Conservation (phyloP, 2,113 vertebrate genomes). For the Microcebus tavaratra region DNA sequence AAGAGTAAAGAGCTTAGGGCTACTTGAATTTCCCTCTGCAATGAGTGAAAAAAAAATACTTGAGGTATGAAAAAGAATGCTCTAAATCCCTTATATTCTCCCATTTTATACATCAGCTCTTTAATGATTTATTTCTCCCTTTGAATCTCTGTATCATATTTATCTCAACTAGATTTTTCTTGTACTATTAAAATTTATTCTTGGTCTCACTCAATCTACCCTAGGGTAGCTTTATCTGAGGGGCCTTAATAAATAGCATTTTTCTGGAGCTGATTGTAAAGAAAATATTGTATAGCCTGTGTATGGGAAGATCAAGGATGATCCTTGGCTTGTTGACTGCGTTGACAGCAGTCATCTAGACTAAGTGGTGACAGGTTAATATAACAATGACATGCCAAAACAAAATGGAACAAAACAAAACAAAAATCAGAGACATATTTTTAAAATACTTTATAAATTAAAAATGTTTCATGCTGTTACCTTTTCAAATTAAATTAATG, state of each 20-base stretch:
- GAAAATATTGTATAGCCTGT: not conserved
- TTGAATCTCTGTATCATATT: not conserved
- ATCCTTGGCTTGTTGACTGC: not conserved
- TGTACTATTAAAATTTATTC: not conserved
- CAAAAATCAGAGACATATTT: not conserved
- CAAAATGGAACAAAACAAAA: conserved; percentile 7
- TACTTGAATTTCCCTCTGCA: not conserved
- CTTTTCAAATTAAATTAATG: conserved; percentile 52
- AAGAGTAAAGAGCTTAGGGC: not conserved
- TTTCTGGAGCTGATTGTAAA: not conserved
- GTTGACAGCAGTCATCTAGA: not conserved
- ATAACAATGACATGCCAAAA: conserved; percentile 10
- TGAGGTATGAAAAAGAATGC: not conserved
- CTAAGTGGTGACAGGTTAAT: not conserved
- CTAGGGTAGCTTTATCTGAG: not conserved
- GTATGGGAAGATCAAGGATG: not conserved
- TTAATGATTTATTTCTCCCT: not conserved
- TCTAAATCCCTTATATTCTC: not conserved
- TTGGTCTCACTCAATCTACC: not conserved
- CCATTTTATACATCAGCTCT: not conserved
- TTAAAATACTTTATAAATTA: conserved; percentile 28
- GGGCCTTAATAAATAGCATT: not conserved
- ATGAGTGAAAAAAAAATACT: not conserved
- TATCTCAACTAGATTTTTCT: not conserved
- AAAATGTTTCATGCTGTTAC: conserved; percentile 24